Base-by-base conservation (phyloP, 1,140 invertebrate species). In the Lepidotrigona ventralis region DNA sequence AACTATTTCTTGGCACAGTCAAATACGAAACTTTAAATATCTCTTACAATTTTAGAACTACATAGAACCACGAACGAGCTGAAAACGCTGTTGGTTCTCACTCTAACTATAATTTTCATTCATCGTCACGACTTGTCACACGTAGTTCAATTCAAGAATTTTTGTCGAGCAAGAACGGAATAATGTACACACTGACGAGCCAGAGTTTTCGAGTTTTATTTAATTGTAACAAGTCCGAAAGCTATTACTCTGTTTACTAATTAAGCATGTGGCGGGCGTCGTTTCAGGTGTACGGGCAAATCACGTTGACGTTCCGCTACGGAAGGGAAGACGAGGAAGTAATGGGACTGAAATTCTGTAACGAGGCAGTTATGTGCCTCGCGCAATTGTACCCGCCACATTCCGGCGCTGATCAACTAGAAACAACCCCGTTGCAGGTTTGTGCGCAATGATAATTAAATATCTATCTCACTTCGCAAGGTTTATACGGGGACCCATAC, bases 281-380 rank as follows among this genome's bases (percentile, higher is more conserved):
- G 76, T 83, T 79, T 6, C 76, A 96, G 94, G 96, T 98, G 39
- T 98, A 96, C 91, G 97, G 97, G 68, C 97, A 98, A 94, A 95
- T 98, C 58, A 97, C 97, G 1, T 92, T 98, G 78, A 98, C 97
- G 51, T 98, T 98, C 92, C 97, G 98, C 77, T 98, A 98, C 90
- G 98, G 98, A 0, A 94, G 98, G 60, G 98, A 98, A 94, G 98
- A 98, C 91, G 98, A 98, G 91, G 98, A 98, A 93, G 97, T 98
- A 21, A 98, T 98, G 97, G 98, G 98, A 0, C 94, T 98, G 81
- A 97, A 97, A 91, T 98, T 98, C 94, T 98, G 97, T 94, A 98
- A 98, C 91, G 98, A 98, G 93, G 97, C 97, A 63, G 96, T 97
- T 85, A 97, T 98, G 95, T 97, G 97, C 88, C 93, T 98, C 33